Conservation (phyloP, 1,140 invertebrate species). For the Sesamia nonagrioides region DNA sequence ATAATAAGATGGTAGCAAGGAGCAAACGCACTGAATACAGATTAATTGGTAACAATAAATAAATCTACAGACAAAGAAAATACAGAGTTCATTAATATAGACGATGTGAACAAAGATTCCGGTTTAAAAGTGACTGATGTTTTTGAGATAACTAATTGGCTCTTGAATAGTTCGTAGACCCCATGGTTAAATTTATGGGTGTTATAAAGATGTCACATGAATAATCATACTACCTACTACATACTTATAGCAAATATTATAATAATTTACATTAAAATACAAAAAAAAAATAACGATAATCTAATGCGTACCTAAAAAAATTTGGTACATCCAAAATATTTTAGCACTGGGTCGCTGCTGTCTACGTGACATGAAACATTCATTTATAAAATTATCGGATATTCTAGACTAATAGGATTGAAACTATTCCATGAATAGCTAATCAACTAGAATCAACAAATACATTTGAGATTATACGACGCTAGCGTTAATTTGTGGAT, state of each 20-base stretch:
- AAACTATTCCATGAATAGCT: constrained; percentile 7
- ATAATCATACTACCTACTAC: not conserved
- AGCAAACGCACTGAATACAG: constrained; percentile 72
- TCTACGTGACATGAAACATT: constrained; percentile 38
- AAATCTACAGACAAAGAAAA: constrained; percentile 73
- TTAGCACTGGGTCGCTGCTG: not conserved
- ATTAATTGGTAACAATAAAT: constrained; percentile 77
- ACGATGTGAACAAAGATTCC: constrained; percentile 51
- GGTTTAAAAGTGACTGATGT: not conserved
- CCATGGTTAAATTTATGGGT: not conserved
- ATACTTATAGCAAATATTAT: not conserved
- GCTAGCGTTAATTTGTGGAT: not conserved
- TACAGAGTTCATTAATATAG: constrained; percentile 67
- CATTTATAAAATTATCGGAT: constrained; percentile 35
- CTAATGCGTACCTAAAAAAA: not conserved
- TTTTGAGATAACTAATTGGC: not conserved
- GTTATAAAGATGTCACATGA: not conserved
- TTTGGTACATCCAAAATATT: not conserved
- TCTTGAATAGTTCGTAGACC: not conserved
- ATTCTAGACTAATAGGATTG: constrained; percentile 26
- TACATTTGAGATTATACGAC: not conserved
- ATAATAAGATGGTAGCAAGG: constrained; percentile 70
- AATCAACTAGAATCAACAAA: not conserved
- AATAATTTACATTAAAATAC: not conserved
- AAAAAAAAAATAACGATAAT: not conserved